phyloP scores from a whole-genome alignment of 2,888 invertebrate genomes.

The Trisateles emortualis region DNA sequence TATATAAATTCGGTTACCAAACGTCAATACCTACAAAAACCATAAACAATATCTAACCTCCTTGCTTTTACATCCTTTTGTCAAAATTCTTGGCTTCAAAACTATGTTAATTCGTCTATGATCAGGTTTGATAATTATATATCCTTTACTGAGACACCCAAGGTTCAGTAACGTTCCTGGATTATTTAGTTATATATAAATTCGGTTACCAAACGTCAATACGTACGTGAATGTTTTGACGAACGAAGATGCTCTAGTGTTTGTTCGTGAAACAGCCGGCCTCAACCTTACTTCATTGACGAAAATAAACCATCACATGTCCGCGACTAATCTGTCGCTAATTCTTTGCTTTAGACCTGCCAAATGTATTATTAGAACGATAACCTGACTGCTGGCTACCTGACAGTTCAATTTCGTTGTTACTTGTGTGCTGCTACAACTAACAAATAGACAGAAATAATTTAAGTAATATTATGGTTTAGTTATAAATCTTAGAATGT shows the following conservation, averaged over 20 bases:
- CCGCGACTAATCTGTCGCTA: constrained; percentile 60
- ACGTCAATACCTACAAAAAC: no score
- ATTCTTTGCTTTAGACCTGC: constrained; percentile 61
- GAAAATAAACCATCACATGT: constrained; percentile 66
- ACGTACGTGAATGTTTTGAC: constrained; percentile 8
- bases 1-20: no score
- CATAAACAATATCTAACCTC: no score
- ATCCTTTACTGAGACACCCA: no score
- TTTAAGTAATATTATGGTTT: no score
- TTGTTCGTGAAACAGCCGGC: constrained; percentile 50
- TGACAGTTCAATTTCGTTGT: constrained; percentile 30
- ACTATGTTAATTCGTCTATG: no score
- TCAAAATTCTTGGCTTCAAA: no score
- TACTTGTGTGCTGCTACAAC: background rate
- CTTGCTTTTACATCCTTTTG: no score
- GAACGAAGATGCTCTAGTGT: constrained; percentile 16
- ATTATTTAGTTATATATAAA: background rate
- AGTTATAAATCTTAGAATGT: no score
- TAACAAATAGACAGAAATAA: background rate
- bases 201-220: background rate
- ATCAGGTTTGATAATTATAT: no score
- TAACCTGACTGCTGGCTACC: constrained; percentile 47
- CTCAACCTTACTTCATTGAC: constrained; percentile 67
- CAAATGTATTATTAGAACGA: constrained; percentile 62
- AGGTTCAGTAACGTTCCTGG: no score